phyloP scores from a whole-genome alignment of 2,888 invertebrate genomes.

The Mesorhabditis belari region DNA sequence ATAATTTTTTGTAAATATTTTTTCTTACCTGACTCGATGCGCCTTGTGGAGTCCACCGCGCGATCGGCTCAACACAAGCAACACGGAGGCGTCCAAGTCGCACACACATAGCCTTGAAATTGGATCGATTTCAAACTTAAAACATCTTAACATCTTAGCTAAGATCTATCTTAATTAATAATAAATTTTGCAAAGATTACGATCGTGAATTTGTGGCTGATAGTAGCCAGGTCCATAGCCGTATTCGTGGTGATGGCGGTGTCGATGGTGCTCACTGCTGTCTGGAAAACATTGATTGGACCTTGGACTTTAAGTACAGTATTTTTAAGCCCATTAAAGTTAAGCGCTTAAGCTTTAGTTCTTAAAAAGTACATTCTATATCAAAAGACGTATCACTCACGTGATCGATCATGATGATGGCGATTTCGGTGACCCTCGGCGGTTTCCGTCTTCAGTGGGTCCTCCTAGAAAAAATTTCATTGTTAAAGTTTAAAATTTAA shows the following conservation, averaged over 20 bases:
- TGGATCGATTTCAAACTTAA: too few relatives aligned
- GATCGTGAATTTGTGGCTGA: not conserved
- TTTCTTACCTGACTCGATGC: slow-evolving; percentile 23
- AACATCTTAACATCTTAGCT: too few relatives aligned
- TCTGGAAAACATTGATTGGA: not conserved
- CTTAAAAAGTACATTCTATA: not conserved
- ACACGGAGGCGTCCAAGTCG: slow-evolving; percentile 35
- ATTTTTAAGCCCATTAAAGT: too few relatives aligned
- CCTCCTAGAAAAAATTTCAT: too few relatives aligned
- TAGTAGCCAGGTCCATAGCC: not conserved
- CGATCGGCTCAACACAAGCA: slow-evolving; percentile 27
- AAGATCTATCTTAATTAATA: too few relatives aligned
- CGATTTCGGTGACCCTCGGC: not conserved
- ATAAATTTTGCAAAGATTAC: too few relatives aligned
- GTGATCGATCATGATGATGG: not conserved
- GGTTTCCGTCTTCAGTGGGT: not conserved
- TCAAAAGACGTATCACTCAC: not conserved
- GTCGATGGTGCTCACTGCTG: not conserved
- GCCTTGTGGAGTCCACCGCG: slow-evolving; percentile 21
- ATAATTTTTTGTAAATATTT: not conserved
- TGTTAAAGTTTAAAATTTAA: too few relatives aligned
- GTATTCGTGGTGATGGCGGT: not conserved
- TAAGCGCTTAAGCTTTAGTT: too few relatives aligned
- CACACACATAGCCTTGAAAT: too few relatives aligned
- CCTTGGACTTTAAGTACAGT: too few relatives aligned